phyloP scores from a whole-genome alignment of 2,113 vertebrate genomes.

The Sylvietta virens region DNA sequence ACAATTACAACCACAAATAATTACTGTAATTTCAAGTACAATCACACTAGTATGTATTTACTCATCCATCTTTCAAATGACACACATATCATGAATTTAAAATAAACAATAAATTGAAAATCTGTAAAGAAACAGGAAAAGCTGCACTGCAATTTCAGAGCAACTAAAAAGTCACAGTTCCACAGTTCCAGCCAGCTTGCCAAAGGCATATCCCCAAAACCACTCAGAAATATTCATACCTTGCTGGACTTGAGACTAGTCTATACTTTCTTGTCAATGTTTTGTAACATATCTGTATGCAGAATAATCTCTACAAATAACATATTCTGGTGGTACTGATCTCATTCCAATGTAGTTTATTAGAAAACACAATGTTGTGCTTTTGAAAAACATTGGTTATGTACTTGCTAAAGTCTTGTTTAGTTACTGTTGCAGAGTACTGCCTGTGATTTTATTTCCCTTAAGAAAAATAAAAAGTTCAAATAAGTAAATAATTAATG shows the following conservation, averaged over 20 bases:
- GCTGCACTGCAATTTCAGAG: not conserved
- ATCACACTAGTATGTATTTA: not conserved
- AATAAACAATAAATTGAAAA: not conserved
- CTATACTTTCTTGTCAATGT: not conserved
- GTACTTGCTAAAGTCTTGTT: not conserved
- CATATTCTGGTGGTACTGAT: not conserved
- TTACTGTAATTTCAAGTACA: not conserved
- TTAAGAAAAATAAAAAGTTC: not conserved
- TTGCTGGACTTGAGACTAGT: not conserved
- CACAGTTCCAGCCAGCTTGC: not conserved
- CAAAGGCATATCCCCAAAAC: not conserved
- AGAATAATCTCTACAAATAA: not conserved
- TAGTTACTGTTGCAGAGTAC: not conserved
- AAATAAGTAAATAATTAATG: conserved; percentile 36
- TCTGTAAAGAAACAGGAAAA: not conserved
- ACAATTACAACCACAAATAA: not conserved
- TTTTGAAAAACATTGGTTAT: not conserved
- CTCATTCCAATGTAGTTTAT: not conserved
- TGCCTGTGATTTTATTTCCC: not conserved
- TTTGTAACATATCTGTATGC: not conserved
- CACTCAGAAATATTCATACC: accelerated
- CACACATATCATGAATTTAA: not conserved
- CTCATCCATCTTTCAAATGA: not conserved
- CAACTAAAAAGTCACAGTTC: not conserved
- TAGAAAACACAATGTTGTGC: not conserved